Base-by-base conservation (phyloP, 2,797 vertebrate species). In the Myripristis jacobus region DNA sequence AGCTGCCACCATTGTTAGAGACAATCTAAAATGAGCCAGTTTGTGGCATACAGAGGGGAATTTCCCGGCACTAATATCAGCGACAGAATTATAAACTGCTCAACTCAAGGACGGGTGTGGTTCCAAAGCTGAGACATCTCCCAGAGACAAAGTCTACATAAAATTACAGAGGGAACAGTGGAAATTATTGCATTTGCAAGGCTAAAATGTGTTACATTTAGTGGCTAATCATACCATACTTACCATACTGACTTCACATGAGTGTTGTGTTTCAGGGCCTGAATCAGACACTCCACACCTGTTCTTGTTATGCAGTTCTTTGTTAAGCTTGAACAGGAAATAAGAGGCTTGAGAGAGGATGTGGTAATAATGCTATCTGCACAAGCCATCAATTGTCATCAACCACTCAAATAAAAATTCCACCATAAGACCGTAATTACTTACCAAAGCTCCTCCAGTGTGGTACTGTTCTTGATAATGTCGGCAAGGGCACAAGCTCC, bases 371-470 rank as follows among this genome's bases (percentile, higher is more conserved):
- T 61, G 16, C 9, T 8, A 48, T 19, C 18, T 25, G 9, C 5
- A 47, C 51, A 50, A 44, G 5, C 6, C 2, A 10, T 52, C 8
- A 70, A 36, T 55, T 78, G 22, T 47, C 6, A 77, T 25, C n/a
- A 47, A 10, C 2, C n/a, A 29, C 24, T 57, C 0, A 0, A 7
- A 3, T 18, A 27, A 41, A 59, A 66, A 62, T 55, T 12, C 44
- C 38, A 46, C 21, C 41, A 21, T 13, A 22, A 21, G 21, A 41
- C 2, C n/a, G n/a, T n/a, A 62, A 55, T 21, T 54, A 71, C 92
- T 89, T 81, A 96, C 96, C 96, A 97, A 48, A 97, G 87, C 11
- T 95, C 94, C 51, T 93, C 77, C 56, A 96, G 87, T 0, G 90
- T 87, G 3, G 78, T 16, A 25, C 89, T 93, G 62, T 85, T 94